These are phyloP conservation scores for Myrmecophaga tridactyla DNA, from an alignment of 2,113 vertebrate species.

Conservation along the genomic window DNA sequence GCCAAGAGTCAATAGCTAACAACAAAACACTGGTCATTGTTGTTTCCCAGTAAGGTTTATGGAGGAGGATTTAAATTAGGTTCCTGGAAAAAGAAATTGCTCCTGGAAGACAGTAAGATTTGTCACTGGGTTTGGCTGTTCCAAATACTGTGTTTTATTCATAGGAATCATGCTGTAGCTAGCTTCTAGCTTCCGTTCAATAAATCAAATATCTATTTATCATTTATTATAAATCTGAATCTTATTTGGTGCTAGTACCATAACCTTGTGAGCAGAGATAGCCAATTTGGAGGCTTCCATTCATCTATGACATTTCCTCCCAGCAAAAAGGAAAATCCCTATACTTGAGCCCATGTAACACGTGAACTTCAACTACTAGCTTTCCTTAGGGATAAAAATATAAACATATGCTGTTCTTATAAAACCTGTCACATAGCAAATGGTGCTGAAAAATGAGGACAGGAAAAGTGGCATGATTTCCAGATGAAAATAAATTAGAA, in stretches of 20 bases:
- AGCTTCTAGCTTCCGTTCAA: background rate
- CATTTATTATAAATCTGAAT: background rate
- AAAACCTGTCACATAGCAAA: background rate
- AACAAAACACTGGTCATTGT: background rate
- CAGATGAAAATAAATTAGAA: background rate
- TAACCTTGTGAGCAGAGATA: background rate
- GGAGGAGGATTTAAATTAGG: background rate
- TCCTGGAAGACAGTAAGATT: background rate
- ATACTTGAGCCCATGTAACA: background rate
- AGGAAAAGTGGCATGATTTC: background rate
- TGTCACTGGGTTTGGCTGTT: background rate
- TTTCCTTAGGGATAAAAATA: background rate
- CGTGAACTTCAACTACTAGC: background rate
- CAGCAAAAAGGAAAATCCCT: background rate
- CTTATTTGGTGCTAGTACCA: background rate
- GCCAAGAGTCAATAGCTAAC: background rate
- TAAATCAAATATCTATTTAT: background rate
- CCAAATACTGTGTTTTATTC: background rate
- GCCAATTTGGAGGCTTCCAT: background rate
- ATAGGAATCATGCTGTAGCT: background rate
- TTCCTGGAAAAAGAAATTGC: rapidly evolving
- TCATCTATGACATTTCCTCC: background rate
- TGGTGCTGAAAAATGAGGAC: background rate
- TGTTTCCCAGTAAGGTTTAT: background rate
- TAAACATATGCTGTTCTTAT: background rate